Evolutionary conservation across 2,888 invertebrate genomes (phyloP), one percentile per base, ranked within the genome.

Genomic region (Nymphalis c-album): DNA sequence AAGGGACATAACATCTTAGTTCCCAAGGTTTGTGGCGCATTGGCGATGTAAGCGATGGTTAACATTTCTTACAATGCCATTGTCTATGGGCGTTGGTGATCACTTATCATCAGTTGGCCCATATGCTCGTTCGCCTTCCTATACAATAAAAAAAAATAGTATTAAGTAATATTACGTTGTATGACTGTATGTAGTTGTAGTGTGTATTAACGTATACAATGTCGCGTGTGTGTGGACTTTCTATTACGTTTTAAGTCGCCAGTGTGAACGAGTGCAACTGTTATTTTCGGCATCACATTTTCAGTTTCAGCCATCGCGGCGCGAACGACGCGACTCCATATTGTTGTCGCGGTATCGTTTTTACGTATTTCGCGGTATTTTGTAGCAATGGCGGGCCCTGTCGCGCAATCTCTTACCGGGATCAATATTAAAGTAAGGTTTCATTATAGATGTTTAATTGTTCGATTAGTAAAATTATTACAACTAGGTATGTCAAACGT

Each of bases 271-370:
- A 85, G 85, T 77, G 76, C 79, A 79, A 82, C 83, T 85, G 87
- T 90, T 91, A 91, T 92, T 91, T 91, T 88, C 80, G 88, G 89
- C 82, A 76, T 79, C 80, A 80, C 84, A 85, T 83, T 90, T 90
- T 90, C 91, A 91, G 90, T 90, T 87, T 81, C 88, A 88, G 86
- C 78, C 79, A 73, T 75, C 75, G 81, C 76, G 78, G 80, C 85
- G 87, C 82, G 85, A 76, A 75, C 78, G 84, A 83, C 86, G 86
- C 80, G 87, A 82, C 85, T 87, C 85, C 81, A 80, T 82, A 72
- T 73, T 69, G 67, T 68, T 63, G 57, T 65, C 67, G 70, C 22
- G 22, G 51, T 16, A 22, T 22, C 6, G 16, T 13, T 53, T 73
- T 72, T 67, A 69, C 64, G 63, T 63, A 67, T 67, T 64, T 64